Evolutionary conservation across 2,888 invertebrate genomes (phyloP).

Genomic region (Caenorhabditis sinica): DNA sequence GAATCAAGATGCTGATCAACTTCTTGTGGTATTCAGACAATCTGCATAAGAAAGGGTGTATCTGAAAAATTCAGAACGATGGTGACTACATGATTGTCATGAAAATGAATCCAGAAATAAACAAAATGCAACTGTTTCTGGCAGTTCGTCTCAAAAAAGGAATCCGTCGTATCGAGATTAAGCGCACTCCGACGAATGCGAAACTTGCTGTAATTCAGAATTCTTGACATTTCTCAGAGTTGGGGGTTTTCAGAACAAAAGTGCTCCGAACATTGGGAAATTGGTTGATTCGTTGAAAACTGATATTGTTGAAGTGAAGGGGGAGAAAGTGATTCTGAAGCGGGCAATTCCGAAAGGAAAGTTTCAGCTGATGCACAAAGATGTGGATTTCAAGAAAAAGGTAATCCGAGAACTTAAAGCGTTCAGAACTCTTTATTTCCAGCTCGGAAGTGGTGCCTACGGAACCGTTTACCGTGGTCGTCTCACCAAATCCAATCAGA

Average conservation of each 20-base stretch:
- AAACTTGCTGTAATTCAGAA: conserved; percentile 19
- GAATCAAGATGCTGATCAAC: conserved; percentile 75
- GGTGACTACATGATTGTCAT: conserved; percentile 63
- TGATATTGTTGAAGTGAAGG: conserved; percentile 59
- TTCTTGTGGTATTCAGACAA: conserved; percentile 62
- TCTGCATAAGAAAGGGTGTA: background rate
- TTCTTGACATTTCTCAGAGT: background rate
- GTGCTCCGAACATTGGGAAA: conserved; percentile 61
- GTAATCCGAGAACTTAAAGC: background rate
- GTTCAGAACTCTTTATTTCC: background rate
- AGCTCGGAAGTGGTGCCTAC: conserved; percentile 78
- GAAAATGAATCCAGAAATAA: conserved; percentile 45
- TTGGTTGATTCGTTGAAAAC: conserved; percentile 66
- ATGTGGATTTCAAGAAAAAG: conserved; percentile 75
- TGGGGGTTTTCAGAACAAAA: conserved; percentile 11
- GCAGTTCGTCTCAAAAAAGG: conserved; percentile 62
- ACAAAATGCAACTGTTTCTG: conserved; percentile 57
- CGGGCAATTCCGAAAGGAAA: conserved; percentile 75
- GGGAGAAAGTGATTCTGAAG: conserved; percentile 68
- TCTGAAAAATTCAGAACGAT: conserved; percentile 46
- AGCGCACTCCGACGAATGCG: conserved; percentile 41
- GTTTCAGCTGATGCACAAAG: conserved; percentile 75
- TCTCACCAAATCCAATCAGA: conserved; percentile 61
- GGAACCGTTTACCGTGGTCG: conserved; percentile 78
- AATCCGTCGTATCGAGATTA: conserved; percentile 67